phyloP scores from a whole-genome alignment of 1,140 invertebrate genomes.

The Drosophila baimaii region DNA sequence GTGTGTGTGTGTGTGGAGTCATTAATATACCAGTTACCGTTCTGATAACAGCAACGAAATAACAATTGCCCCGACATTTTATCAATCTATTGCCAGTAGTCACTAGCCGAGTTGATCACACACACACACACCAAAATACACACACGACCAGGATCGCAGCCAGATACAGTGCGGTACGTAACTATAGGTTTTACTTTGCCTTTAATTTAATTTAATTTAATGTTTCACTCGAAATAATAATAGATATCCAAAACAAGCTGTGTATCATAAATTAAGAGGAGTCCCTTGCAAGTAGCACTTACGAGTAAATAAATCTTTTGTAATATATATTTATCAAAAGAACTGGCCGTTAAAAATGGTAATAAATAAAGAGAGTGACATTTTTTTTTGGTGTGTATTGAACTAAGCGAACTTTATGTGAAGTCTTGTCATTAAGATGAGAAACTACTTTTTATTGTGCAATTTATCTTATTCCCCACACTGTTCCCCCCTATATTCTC shows the following conservation, averaged over 20 bases:
- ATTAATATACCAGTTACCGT: slow-evolving; percentile 54
- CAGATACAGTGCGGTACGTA: slow-evolving; percentile 4
- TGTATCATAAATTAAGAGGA: no score
- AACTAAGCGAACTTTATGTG: no score
- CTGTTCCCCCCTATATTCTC: not conserved
- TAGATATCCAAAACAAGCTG: no score
- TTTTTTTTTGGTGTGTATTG: no score
- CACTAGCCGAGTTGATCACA: slow-evolving; percentile 21
- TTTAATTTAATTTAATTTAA: no score
- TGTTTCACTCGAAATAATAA: no score
- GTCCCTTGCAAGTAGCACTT: no score
- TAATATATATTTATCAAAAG: no score
- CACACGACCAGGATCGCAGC: not conserved
- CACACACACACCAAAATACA: not conserved
- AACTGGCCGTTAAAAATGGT: not conserved
- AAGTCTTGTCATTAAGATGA: no score
- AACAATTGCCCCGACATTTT: slow-evolving; percentile 63
- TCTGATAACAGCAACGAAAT: slow-evolving; percentile 61
- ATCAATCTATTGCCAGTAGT: slow-evolving; percentile 68
- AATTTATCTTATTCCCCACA: no score
- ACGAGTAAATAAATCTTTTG: not conserved
- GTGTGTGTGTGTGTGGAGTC: slow-evolving; percentile 27
- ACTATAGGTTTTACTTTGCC: no score
- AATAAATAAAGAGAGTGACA: not conserved
- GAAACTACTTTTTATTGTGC: no score